A percentile compares a stretch with the other conserved stretches of the same genome.
Conservation (phyloP, 2,888 invertebrate genomes). For the Unio delphinus region DNA sequence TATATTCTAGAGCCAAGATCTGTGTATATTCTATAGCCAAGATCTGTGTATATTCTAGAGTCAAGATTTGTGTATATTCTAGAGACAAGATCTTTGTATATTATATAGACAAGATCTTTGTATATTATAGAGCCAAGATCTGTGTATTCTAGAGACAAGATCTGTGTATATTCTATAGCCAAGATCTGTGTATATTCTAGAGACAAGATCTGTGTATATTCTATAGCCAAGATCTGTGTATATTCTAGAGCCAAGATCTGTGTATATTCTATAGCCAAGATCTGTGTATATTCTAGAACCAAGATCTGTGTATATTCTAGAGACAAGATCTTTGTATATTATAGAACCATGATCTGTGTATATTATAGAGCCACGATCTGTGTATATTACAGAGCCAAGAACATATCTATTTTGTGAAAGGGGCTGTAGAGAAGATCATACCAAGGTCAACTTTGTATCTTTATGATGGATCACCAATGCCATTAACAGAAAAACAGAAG, state of each 20-base stretch:
- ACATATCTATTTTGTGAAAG: conserved; percentile 93
- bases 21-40: not conserved
- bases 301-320: not conserved
- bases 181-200: conserved; percentile 14
- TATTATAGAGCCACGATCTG: not conserved
- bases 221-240: no score
- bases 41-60: conserved; percentile 33
- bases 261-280: no score
- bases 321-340: not conserved
- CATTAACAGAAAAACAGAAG: conserved; percentile 80
- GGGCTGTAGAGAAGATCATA: conserved; percentile 92
- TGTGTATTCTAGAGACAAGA: not conserved
- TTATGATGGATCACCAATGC: conserved; percentile 81
- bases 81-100: not conserved
- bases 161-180: conserved; percentile 36
- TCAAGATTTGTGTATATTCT: conserved; percentile 18
- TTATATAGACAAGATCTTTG: not conserved
- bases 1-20: not conserved
- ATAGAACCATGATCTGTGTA: not conserved
- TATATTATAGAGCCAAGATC: not conserved
- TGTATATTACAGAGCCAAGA: conserved; percentile 46
- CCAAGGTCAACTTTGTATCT: conserved; percentile 82
- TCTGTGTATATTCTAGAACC: no score
- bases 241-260: no score
- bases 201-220: not conserved